A percentile compares a stretch with the other conserved stretches of the same genome.
phyloP scores from a whole-genome alignment of 1,140 invertebrate genomes.

The Hetaerina americana region DNA sequence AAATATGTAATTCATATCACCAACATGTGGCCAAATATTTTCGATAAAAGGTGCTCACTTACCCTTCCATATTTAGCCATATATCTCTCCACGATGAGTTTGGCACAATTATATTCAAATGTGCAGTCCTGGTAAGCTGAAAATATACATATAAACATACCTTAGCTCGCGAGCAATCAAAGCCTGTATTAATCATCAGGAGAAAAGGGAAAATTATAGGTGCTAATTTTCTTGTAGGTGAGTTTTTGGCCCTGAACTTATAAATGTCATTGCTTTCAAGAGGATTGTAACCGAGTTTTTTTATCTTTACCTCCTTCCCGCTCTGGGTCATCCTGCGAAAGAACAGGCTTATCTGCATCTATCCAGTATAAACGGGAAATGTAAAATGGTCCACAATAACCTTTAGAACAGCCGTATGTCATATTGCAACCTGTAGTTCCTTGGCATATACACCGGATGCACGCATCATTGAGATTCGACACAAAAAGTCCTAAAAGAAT shows the following conservation, averaged over 20 bases:
- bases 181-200: no score
- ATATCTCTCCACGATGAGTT: constrained; percentile 41
- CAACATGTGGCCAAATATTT: no score
- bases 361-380: constrained; percentile 46
- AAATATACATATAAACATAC: constrained; percentile 19
- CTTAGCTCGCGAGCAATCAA: no score
- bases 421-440: constrained; percentile 39
- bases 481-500: constrained; percentile 2
- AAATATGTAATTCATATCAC: no score
- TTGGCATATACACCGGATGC: constrained; percentile 42
- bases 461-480: constrained; percentile 25
- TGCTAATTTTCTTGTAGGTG: no score
- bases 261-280: no score
- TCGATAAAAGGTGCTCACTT: constrained; percentile 15
- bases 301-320: constrained; percentile 27
- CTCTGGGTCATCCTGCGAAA: constrained; percentile 32
- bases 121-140: constrained; percentile 47
- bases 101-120: constrained; percentile 40
- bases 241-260: no score
- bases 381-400: constrained; percentile 46
- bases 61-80: constrained; percentile 42
- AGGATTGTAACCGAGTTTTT: no score
- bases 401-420: constrained; percentile 31
- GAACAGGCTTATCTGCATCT: constrained; percentile 38
- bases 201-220: no score